A percentile compares a stretch with the other conserved stretches of the same genome.
Conservation (phyloP, 2,113 vertebrate genomes). For the Vicugna pacos region DNA sequence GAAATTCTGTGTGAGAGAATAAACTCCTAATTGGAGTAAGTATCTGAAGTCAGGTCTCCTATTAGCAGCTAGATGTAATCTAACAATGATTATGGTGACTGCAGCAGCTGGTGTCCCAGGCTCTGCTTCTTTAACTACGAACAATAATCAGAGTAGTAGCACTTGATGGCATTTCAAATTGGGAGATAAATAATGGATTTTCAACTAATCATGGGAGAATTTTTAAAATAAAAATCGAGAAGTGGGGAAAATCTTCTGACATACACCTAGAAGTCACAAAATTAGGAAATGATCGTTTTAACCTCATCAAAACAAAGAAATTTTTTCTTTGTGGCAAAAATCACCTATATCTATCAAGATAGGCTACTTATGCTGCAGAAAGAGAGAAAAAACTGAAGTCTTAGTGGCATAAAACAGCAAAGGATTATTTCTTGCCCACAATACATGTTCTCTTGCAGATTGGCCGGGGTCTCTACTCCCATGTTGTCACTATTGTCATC, state of each 20-base stretch:
- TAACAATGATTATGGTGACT: background rate
- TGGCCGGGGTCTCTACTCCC: background rate
- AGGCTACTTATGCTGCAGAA: background rate
- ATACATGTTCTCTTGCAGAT: background rate
- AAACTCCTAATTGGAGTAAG: background rate
- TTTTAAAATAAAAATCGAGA: slow-evolving; percentile 17
- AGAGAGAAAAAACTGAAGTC: background rate
- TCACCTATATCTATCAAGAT: background rate
- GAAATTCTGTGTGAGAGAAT: background rate
- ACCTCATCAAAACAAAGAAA: background rate
- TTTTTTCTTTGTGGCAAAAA: background rate
- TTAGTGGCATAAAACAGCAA: background rate
- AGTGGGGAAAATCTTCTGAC: background rate
- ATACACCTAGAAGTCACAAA: background rate
- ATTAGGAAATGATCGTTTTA: background rate
- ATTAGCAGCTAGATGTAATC: background rate
- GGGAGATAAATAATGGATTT: slow-evolving; percentile 14
- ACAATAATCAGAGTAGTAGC: background rate
- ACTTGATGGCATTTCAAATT: background rate
- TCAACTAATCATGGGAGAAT: background rate
- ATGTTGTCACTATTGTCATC: background rate
- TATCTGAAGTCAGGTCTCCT: background rate
- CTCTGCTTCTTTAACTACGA: background rate
- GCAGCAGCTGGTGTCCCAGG: background rate
- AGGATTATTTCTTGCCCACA: background rate